Evolutionary conservation across 1,140 invertebrate species (phyloP).

Genomic region (Neotoxoptera formosana): DNA sequence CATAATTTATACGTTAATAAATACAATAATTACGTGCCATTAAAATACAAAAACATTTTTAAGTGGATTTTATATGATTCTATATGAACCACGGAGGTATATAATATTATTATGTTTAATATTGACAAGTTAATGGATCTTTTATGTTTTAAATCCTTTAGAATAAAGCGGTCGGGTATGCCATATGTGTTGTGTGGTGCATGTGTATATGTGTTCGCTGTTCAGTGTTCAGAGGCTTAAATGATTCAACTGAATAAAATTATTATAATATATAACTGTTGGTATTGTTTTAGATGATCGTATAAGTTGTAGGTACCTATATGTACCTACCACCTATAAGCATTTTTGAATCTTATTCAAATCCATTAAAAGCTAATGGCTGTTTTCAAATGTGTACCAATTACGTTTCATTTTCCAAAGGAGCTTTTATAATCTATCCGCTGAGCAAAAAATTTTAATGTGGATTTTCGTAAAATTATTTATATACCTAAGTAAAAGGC

Average conservation of each 20-base stretch:
- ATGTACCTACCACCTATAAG: neutral
- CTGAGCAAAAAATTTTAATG: neutral
- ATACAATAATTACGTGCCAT: neutral
- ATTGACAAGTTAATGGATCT: neutral
- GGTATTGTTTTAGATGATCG: neutral
- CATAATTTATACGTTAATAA: neutral
- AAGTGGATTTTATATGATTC: neutral
- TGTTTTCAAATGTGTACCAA: neutral
- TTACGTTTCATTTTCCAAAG: slow-evolving; percentile 10
- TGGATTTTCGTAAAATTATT: neutral
- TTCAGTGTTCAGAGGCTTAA: neutral
- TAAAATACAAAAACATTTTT: neutral
- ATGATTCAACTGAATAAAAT: neutral
- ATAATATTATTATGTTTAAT: neutral
- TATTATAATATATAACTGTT: neutral
- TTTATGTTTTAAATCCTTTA: neutral
- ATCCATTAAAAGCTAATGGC: neutral
- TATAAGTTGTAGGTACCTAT: neutral
- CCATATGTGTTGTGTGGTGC: neutral
- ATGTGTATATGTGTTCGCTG: too few relatives aligned
- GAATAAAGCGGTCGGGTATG: neutral
- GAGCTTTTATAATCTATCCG: neutral
- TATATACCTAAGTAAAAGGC: slow-evolving; percentile 8
- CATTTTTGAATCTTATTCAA: neutral
- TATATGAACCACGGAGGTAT: neutral